Base-by-base conservation (phyloP, 2,888 invertebrate species). In the Sphecodes monilicornis region DNA sequence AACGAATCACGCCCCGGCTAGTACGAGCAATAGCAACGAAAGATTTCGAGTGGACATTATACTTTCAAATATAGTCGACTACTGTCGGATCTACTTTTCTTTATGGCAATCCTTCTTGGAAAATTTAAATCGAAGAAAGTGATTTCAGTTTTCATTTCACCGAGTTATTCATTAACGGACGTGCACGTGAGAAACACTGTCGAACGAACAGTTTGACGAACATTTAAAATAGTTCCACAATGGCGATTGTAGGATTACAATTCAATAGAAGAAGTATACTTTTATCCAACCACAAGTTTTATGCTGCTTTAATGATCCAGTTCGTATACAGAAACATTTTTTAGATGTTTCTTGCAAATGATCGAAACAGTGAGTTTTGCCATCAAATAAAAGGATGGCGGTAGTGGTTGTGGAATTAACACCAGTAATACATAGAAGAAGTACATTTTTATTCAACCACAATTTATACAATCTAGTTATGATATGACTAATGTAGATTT, bases 61-160 rank as follows among this genome's bases (percentile, higher is more conserved):
- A 60, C 60, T 60, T 60, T 29, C 6, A 60, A 60, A 60, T 60
- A 26, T 5, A 29, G 16, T 60, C 60, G 60, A 16, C 60, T 26
- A 18, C 26, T 26, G 57, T n/a, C 26, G 26, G 60, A 60, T 60
- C 60, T 16, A 6, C 60, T 60, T 60, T 60, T 60, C 60, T 29
- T 60, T 60, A 60, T 60, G 60, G 16, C 29, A 60, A 60, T 60
- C 60, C 10, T 0, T 6, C 6, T 29, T 60, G 60, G 60, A 60
- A 60, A 60, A 60, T 60, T 29, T 60, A 26, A 60, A 5, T 16
- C 60, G 60, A 60, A 29, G 60, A 60, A 60, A 60, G 60, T 60
- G 29, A 60, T 60, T 13, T 60, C 60, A 16, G 16, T 60, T 60
- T 60, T 29, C 26, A 60, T 60, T 16, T 13, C 26, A 29, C 26